Percentiles rank a stretch among this genome's conserved stretches.
Evolutionary conservation across 2,113 vertebrate genomes (phyloP).

Genomic region (Microcebus lehilahytsara): DNA sequence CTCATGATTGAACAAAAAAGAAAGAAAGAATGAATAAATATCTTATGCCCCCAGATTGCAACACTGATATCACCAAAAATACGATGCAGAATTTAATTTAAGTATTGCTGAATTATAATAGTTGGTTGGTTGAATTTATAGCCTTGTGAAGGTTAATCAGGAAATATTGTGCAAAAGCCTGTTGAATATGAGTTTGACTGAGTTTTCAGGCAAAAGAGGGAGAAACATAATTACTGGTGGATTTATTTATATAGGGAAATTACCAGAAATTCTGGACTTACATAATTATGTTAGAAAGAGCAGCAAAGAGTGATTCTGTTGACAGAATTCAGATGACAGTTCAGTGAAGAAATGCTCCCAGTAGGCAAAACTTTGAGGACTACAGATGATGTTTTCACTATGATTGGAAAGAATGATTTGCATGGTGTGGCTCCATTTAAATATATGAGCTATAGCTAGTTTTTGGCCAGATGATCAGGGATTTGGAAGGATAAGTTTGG

Average conservation of each 20-base stretch:
- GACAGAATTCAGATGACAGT: neutral
- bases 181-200: neutral
- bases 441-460: slow-evolving; percentile 21
- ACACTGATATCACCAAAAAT: neutral
- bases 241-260: neutral
- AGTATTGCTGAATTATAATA: neutral
- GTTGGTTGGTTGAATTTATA: neutral
- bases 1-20: neutral
- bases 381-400: neutral
- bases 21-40: neutral
- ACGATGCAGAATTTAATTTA: neutral
- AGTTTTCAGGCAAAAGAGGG: neutral
- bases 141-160: neutral
- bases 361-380: neutral
- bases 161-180: neutral
- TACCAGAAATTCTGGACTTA: neutral
- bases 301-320: neutral
- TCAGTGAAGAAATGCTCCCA: neutral
- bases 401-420: neutral
- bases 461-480: slow-evolving; percentile 33
- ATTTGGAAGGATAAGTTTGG: slow-evolving; percentile 47
- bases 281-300: neutral
- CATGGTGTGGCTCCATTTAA: slow-evolving; percentile 12
- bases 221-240: neutral
- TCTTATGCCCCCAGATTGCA: neutral